These are phyloP conservation scores for Chrysemys picta DNA, from an alignment of 2,113 vertebrate genomes.

Conservation along the genomic window DNA sequence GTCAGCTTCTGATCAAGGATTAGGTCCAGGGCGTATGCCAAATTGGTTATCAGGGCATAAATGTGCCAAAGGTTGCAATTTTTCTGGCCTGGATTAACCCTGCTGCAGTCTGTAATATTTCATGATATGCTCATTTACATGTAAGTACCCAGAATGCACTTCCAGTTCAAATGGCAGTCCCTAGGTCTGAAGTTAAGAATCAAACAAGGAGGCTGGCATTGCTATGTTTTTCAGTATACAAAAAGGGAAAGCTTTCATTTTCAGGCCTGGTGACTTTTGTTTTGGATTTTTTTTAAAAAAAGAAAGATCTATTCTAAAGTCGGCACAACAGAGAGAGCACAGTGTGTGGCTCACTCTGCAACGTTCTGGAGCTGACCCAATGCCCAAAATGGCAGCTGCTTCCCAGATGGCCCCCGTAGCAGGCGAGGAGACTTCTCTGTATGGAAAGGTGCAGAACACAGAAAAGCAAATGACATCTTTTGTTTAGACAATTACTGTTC, in stretches of 20 bases:
- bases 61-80: background rate
- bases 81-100: constrained; percentile 11
- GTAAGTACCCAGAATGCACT: background rate
- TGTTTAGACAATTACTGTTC: background rate
- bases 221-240: background rate
- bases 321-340: background rate
- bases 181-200: constrained; percentile 12
- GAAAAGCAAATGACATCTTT: background rate
- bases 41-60: background rate
- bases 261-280: background rate
- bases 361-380: background rate
- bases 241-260: constrained; percentile 43
- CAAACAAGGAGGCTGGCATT: background rate
- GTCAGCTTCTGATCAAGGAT: background rate
- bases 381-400: constrained; percentile 20
- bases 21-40: background rate
- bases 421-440: background rate
- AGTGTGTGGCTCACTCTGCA: background rate
- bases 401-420: background rate
- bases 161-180: constrained; percentile 37
- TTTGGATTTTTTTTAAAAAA: background rate
- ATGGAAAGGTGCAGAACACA: background rate
- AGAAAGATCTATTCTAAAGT: background rate
- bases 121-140: constrained; percentile 17
- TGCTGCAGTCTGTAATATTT: background rate